A percentile compares a stretch with the other conserved stretches of the same genome.
phyloP scores from a whole-genome alignment of 2,797 vertebrate genomes.

The Hydrocynus forskahlii region DNA sequence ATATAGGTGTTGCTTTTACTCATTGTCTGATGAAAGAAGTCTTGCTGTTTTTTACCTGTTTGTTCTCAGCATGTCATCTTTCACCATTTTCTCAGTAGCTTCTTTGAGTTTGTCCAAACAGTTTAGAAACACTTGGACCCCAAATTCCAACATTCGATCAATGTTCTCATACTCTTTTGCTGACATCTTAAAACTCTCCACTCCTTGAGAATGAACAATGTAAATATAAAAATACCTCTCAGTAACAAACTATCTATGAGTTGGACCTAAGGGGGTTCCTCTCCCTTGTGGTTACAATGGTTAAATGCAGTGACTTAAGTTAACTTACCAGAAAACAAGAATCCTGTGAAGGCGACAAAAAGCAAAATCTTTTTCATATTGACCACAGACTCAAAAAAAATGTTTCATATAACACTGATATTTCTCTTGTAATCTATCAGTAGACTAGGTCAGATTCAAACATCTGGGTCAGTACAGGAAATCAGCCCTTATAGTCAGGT shows the following conservation, averaged over 20 bases:
- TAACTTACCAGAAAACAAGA: background rate
- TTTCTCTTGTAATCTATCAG: no score
- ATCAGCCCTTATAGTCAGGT: background rate
- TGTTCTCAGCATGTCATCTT: conserved; percentile 30
- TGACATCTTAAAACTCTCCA: background rate
- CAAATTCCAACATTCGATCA: conserved; percentile 11
- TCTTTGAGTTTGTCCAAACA: conserved; percentile 31
- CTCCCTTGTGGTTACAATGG: no score
- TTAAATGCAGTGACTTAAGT: background rate
- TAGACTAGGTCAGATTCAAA: no score
- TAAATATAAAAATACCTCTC: no score
- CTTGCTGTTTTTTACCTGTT: conserved; percentile 10
- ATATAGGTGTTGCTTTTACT: background rate
- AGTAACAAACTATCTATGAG: background rate
- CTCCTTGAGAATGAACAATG: conserved; percentile 1
- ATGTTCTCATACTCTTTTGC: background rate
- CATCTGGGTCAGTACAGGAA: background rate
- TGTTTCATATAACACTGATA: background rate
- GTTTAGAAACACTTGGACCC: conserved; percentile 23
- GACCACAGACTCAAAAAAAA: background rate
- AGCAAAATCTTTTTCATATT: background rate
- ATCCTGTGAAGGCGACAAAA: background rate
- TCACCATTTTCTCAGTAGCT: conserved; percentile 17
- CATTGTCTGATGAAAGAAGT: background rate
- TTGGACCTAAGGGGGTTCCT: accelerated